Base-by-base conservation (phyloP, 2,888 invertebrate genomes). In the Harpalus rubripes region DNA sequence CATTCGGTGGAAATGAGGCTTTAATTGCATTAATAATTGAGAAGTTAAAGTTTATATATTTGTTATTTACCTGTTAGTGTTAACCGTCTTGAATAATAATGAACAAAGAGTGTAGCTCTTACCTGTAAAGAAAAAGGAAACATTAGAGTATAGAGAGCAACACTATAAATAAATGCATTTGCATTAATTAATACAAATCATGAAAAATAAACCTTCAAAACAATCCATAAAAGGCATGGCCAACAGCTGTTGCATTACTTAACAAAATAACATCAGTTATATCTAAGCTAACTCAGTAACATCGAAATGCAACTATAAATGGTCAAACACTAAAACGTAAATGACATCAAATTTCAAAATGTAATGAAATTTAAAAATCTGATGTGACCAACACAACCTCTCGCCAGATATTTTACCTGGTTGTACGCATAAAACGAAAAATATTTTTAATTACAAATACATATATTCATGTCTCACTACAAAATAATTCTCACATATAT, bases 11-110 rank as follows among this genome's bases (percentile, higher is more conserved):
- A n/a, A n/a, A n/a, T n/a, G n/a, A n/a, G n/a, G n/a, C n/a, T 65
- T n/a, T 32, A 68, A 68, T 68, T 68, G 32, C 7, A 10, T 68
- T 68, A 12, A 52, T 68, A 68, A 68, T 39, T 68, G 7, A 68
- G 12, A 52, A 10, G 32, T 32, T 5, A 32, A 22, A 32, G 32
- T 32, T 32, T 52, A 52, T 52, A 8, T 52, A 52, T 12, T 52
- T 52, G 12, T 52, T 52, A 52, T 52, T 52, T 52, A 52, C 44
- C 44, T 52, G 44, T 52, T 52, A 8, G 1, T 52, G 44, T 52
- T 52, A 8, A 52, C 12, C 12, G 44, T 8, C 44, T 52, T 52
- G 44, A 52, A 52, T 59, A 15, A 59, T 16, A n/a, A 59, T 59
- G 3, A 59, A 59, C 7, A 58, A 58, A 15, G 56, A 10, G 7